phyloP scores from a whole-genome alignment of 2,113 vertebrate species.

The Addax nasomaculatus region DNA sequence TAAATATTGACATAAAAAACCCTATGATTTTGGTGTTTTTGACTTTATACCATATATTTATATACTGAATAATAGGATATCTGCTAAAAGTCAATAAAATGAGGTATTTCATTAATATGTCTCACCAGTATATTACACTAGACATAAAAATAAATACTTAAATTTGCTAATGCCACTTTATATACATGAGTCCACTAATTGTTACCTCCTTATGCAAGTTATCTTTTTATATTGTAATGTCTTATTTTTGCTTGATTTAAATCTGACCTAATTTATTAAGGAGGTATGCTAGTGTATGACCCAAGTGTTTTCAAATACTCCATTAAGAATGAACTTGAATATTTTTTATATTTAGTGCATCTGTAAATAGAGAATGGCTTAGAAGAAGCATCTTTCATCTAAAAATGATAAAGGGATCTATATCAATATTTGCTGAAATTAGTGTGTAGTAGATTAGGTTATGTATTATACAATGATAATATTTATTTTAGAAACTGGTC shows the following conservation, averaged over 20 bases:
- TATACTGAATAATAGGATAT: not conserved
- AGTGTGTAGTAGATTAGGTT: constrained; percentile 49
- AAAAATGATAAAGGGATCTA: constrained; percentile 29
- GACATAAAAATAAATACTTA: constrained; percentile 42
- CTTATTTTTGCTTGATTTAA: constrained; percentile 30
- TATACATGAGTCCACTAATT: not conserved
- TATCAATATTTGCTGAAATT: constrained; percentile 73
- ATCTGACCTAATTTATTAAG: constrained; percentile 26
- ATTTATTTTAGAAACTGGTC: constrained; percentile 70
- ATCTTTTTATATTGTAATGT: not conserved
- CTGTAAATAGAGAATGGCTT: constrained; percentile 60
- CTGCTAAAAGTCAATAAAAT: not conserved
- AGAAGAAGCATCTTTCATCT: constrained; percentile 49
- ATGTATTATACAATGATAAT: constrained; percentile 36
- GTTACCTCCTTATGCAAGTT: not conserved
- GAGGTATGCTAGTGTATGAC: constrained; percentile 27
- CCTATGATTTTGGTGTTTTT: not conserved
- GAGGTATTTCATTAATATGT: not conserved
- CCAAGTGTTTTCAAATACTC: constrained; percentile 37
- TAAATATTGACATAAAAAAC: not conserved
- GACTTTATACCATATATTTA: not conserved
- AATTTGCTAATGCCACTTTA: not conserved
- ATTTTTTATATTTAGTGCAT: constrained; percentile 41
- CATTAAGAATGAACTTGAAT: constrained; percentile 23
- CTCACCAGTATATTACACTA: not conserved